Percentiles rank a stretch among this genome's conserved stretches.
Conservation (phyloP, 1,140 invertebrate genomes). For the Elysia chlorotica region DNA sequence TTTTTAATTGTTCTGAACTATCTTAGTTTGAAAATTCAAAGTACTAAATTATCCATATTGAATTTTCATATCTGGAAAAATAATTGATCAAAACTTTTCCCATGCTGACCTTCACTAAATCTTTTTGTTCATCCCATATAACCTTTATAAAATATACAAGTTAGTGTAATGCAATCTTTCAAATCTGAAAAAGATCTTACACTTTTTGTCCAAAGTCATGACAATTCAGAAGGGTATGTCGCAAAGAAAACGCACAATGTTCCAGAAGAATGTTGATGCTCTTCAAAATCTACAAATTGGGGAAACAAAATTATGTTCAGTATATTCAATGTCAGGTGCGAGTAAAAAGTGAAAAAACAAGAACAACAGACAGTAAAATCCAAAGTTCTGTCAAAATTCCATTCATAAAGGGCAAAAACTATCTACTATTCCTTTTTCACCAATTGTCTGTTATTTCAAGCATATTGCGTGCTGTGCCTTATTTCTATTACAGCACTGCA, state of each 20-base stretch:
- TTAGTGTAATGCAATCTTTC: background rate
- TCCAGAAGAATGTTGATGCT: constrained; percentile 18
- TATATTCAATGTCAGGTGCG: too few relatives aligned
- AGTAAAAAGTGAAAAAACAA: too few relatives aligned
- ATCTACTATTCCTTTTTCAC: too few relatives aligned
- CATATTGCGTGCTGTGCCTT: too few relatives aligned
- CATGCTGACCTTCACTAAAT: background rate
- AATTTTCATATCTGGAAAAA: background rate
- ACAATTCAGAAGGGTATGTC: constrained; percentile 2
- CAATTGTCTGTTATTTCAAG: too few relatives aligned
- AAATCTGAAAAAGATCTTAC: constrained; percentile 22
- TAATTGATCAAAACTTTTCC: background rate
- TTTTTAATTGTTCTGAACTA: background rate
- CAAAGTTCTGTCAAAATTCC: too few relatives aligned
- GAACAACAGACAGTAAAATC: too few relatives aligned
- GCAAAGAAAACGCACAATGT: constrained; percentile 2
- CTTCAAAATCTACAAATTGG: constrained; percentile 24
- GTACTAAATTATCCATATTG: background rate
- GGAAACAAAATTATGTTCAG: too few relatives aligned
- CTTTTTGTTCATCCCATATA: too few relatives aligned
- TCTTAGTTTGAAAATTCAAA: background rate
- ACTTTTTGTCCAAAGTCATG: constrained; percentile 1
- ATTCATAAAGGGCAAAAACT: too few relatives aligned
- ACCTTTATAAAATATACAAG: background rate
- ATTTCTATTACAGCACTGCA: too few relatives aligned